A percentile compares a stretch with the other conserved stretches of the same genome.
Evolutionary conservation across 92 coral and sea anemone genomes (phyloP).

Genomic region (Paragorgia papillata): DNA sequence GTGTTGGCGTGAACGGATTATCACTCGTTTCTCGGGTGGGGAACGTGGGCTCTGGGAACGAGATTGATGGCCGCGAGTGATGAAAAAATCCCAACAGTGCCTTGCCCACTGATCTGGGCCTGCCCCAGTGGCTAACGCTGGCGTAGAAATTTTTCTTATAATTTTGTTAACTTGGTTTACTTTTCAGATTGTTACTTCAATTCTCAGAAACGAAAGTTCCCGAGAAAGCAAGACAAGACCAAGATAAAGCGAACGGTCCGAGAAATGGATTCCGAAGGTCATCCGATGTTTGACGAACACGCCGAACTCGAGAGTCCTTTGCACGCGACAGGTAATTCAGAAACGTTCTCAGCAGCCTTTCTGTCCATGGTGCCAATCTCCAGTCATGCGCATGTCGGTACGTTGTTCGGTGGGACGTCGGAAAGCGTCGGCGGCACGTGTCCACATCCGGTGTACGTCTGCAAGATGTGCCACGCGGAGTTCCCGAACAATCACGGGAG

Average conservation of each 20-base stretch:
- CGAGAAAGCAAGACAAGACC: slow-evolving; percentile 39
- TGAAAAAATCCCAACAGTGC: too few species aligned
- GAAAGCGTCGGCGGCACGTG: slow-evolving; percentile 6
- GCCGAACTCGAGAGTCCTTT: neutral
- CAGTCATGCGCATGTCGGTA: neutral
- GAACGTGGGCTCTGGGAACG: too few species aligned
- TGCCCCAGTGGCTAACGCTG: too few species aligned
- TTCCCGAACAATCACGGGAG: slow-evolving; percentile 19
- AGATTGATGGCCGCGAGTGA: too few species aligned
- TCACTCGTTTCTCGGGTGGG: too few species aligned
- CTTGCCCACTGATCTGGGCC: too few species aligned
- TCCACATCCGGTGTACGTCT: slow-evolving; percentile 24
- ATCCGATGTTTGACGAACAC: neutral
- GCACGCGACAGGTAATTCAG: neutral
- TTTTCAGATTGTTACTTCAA: neutral
- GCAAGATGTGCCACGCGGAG: slow-evolving; percentile 35
- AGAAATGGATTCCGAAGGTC: slow-evolving; percentile 18
- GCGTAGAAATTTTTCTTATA: too few species aligned
- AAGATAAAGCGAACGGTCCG: slow-evolving; percentile 36
- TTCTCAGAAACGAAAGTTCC: slow-evolving; percentile 34
- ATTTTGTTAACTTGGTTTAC: neutral
- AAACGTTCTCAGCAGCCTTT: neutral
- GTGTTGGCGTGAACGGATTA: too few species aligned
- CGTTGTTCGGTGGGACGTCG: slow-evolving; percentile 5
- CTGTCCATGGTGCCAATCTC: neutral